Percentiles rank a stretch among this genome's conserved stretches.
Conservation (phyloP, 1,140 invertebrate species). For the Cyphomyrmex costatus region DNA sequence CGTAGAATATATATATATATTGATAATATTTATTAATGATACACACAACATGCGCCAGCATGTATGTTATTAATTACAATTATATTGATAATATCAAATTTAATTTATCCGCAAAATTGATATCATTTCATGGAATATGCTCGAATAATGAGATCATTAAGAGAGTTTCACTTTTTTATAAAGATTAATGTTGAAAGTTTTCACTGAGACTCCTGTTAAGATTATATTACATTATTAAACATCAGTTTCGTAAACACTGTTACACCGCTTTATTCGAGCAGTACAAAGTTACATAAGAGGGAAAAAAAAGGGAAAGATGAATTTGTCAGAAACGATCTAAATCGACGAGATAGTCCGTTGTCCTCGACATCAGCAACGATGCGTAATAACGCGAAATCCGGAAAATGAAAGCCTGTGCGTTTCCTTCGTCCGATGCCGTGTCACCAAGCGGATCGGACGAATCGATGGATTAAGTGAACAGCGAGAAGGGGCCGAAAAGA, state of each 20-base stretch:
- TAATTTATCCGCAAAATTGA: slow-evolving; percentile 33
- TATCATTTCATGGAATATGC: slow-evolving; percentile 13
- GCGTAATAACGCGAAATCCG: slow-evolving; percentile 54
- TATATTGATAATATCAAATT: slow-evolving; percentile 27
- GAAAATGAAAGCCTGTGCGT: slow-evolving; percentile 58
- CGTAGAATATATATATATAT: neutral
- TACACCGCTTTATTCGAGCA: neutral
- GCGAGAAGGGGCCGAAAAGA: slow-evolving; percentile 26
- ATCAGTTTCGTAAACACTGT: neutral
- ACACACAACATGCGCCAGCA: neutral
- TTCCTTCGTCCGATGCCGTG: slow-evolving; percentile 38
- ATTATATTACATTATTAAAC: slow-evolving; percentile 20
- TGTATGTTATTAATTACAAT: slow-evolving; percentile 27
- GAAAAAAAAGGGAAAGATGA: neutral
- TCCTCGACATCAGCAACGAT: slow-evolving; percentile 5
- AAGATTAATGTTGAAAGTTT: slow-evolving; percentile 16
- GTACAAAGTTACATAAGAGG: neutral
- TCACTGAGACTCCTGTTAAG: neutral
- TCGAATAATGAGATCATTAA: slow-evolving; percentile 41
- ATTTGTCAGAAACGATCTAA: slow-evolving; percentile 41
- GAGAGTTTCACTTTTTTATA: slow-evolving; percentile 10
- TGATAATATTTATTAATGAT: slow-evolving; percentile 23
- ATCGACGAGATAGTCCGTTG: slow-evolving; percentile 10
- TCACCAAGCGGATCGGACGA: slow-evolving; percentile 48
- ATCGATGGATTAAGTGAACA: slow-evolving; percentile 66